Evolutionary conservation across 2,113 vertebrate genomes (phyloP), one percentile per base, ranked within the genome.

Genomic region (Nansenia antarctica): DNA sequence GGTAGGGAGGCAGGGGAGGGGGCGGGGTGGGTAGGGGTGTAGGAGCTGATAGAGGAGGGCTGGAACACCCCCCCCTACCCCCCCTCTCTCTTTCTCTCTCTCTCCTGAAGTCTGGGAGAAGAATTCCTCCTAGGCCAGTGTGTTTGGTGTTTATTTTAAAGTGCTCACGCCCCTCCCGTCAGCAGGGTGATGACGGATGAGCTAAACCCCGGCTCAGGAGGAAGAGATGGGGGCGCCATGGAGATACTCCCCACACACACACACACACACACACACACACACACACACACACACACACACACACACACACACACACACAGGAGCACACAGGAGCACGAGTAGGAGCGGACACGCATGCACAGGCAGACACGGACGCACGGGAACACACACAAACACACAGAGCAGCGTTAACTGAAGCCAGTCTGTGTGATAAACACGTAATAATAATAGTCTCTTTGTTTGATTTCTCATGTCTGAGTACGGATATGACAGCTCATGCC

Each of bases 61-160:
- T n/a, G 29, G 64, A 35, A 59, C 49, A 75, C 70, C 67, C 69
- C 59, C 72, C 64, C 60, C 24, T 30, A 24, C 22, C 68, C 64
- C 49, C 39, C 29, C 74, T 22, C 20, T 20, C 9, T 24, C n/a
- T 15, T 37, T 9, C 39, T 53, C 34, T 55, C 29, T 37, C 29
- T n/a, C 37, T 30, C 49, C 20, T 49, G 18, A 49, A n/a, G 15
- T 58, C 60, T 58, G 58, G 73, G 72, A 70, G 62, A 69, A 74
- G 82, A 82, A 89, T 88, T 85, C 80, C 72, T 74, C 66, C 71
- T 54, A 72, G 9, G 53, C 55, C 42, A 65, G 60, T 62, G 65
- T 59, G 34, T 75, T 65, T 53, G 68, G 69, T 80, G 81, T 90
- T 89, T 87, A 88, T 89, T 90, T 82, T 84, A 74, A 78, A 72